Evolutionary conservation across 2,113 vertebrate species (phyloP).

Genomic region (Rhineura floridana): DNA sequence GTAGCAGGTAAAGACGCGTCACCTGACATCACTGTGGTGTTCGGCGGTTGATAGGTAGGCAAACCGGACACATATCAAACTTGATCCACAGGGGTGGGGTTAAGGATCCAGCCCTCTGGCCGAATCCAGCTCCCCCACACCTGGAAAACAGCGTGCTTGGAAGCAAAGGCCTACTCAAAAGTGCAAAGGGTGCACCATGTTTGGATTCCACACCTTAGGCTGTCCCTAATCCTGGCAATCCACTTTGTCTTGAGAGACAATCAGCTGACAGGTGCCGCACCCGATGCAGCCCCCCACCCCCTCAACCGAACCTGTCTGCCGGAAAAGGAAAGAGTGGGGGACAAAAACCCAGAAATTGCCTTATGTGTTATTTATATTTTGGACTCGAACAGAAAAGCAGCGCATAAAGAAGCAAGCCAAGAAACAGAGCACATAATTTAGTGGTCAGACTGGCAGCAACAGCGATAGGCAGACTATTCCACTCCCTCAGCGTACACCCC

Average conservation of each 20-base stretch:
- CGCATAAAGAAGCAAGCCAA: too few relatives aligned
- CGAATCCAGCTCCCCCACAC: too few relatives aligned
- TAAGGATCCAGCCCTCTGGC: too few relatives aligned
- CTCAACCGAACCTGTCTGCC: not conserved
- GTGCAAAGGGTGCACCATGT: too few relatives aligned
- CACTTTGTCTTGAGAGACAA: not conserved
- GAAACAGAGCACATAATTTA: not conserved
- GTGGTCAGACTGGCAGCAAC: not conserved
- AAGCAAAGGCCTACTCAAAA: too few relatives aligned
- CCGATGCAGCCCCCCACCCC: not conserved
- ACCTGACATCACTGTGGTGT: too few relatives aligned
- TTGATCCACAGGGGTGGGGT: too few relatives aligned
- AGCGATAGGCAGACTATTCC: not conserved
- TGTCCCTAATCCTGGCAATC: not conserved
- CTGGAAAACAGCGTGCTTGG: too few relatives aligned
- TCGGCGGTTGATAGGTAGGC: too few relatives aligned
- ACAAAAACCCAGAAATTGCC: not conserved
- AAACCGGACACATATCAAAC: too few relatives aligned
- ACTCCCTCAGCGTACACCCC: not conserved
- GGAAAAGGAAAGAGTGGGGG: not conserved
- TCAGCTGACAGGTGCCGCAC: not conserved
- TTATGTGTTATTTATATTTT: not conserved
- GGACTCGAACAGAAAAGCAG: not conserved
- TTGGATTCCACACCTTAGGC: too few relatives aligned
- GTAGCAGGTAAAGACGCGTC: too few relatives aligned